These are phyloP conservation scores for Brachionus sp. DNA, from an alignment of 1,140 invertebrate species.

Conservation along the genomic window DNA sequence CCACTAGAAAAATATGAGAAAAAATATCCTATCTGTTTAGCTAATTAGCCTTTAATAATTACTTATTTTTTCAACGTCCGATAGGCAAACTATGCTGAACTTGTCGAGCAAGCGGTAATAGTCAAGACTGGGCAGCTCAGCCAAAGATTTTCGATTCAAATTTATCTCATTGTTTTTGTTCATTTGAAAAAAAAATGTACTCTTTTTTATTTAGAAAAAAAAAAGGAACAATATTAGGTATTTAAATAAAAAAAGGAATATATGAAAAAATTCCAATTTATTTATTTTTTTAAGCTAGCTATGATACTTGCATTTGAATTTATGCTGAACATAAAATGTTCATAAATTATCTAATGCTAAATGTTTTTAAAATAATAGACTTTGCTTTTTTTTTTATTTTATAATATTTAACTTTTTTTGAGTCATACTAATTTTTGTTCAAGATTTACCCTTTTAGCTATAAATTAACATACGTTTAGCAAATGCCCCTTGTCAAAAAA, in stretches of 20 bases:
- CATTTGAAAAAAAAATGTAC: conserved; percentile 4
- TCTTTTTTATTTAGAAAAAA: neutral
- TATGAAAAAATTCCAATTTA: conserved; percentile 22
- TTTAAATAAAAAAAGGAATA: neutral
- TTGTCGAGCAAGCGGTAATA: neutral
- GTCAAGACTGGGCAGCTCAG: neutral
- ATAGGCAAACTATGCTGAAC: neutral
- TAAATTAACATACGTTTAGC: too few species aligned
- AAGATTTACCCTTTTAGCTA: too few species aligned
- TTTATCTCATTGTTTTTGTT: neutral
- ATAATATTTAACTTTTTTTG: neutral
- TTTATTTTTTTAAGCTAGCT: neutral
- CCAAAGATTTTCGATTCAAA: neutral
- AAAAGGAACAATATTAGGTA: neutral
- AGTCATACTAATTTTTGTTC: too few species aligned
- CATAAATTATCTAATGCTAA: neutral
- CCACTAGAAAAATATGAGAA: neutral
- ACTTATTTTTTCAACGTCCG: conserved; percentile 24
- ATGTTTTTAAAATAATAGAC: neutral
- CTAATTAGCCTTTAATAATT: neutral
- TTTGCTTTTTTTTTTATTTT: neutral
- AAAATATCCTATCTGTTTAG: neutral
- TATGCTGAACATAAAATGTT: conserved; percentile 9
- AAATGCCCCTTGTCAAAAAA: too few species aligned
- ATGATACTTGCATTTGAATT: conserved; percentile 8